A percentile compares a stretch with the other conserved stretches of the same genome.
These are phyloP conservation scores for Rhincodon typus DNA, from an alignment of 2,797 vertebrate species.

Conservation along the genomic window DNA sequence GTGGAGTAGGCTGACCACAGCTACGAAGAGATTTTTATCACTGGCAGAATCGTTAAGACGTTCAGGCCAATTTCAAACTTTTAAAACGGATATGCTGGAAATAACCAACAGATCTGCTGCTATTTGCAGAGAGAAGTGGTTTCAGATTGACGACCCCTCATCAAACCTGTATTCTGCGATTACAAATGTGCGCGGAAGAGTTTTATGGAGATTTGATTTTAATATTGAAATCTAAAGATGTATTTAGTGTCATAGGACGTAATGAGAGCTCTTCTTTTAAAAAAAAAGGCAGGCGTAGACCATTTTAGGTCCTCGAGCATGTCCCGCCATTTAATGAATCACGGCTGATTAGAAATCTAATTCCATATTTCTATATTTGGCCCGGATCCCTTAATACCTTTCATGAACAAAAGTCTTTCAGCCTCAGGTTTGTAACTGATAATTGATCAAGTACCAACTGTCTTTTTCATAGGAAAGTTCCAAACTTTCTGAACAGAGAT, in stretches of 20 bases:
- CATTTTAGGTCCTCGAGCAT: not conserved
- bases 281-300: not conserved
- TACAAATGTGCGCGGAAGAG: not conserved
- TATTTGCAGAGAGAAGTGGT: not conserved
- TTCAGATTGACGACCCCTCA: not conserved
- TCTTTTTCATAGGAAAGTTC: not conserved
- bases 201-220: not conserved
- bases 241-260: not conserved
- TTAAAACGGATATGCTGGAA: not conserved
- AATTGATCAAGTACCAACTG: not conserved
- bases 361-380: not conserved
- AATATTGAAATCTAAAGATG: not conserved
- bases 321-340: not conserved
- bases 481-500: not conserved
- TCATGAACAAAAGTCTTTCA: not conserved
- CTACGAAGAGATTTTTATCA: not conserved
- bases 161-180: not conserved
- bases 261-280: not conserved
- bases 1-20: not conserved
- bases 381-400: not conserved
- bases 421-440: not conserved
- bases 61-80: not conserved
- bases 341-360: not conserved
- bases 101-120: not conserved
- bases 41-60: not conserved